These are phyloP conservation scores for Siniperca undulata DNA, from an alignment of 2,797 vertebrate species.

Conservation along the genomic window DNA sequence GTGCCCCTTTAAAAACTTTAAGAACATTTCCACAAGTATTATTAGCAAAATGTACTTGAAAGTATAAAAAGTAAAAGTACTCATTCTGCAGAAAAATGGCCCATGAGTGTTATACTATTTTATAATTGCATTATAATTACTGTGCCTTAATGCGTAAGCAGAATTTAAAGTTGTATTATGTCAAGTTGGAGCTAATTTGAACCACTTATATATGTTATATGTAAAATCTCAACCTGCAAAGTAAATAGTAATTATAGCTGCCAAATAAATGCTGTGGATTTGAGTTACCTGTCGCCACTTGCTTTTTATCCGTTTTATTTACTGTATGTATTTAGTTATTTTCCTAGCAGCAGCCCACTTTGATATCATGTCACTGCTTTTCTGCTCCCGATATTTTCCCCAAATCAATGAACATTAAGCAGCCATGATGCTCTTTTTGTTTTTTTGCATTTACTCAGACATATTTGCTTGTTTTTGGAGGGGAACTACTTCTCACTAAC, in stretches of 20 bases:
- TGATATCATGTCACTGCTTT: not conserved
- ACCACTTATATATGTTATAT: not conserved
- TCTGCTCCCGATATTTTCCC: not conserved
- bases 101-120: no score
- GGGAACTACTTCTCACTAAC: not conserved
- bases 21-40: no score
- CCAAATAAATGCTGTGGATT: not conserved
- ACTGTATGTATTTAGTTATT: not conserved
- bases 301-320: not conserved
- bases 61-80: not conserved
- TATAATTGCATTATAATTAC: not conserved
- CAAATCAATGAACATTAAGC: slow-evolving; percentile 3
- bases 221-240: not conserved
- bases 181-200: not conserved
- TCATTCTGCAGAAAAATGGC: no score
- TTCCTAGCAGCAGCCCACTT: not conserved
- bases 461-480: not conserved
- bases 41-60: not conserved
- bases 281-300: not conserved
- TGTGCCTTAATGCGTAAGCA: not conserved
- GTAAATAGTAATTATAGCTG: not conserved
- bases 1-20: no score
- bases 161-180: not conserved
- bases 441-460: not conserved
- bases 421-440: not conserved